Evolutionary conservation across 2,113 vertebrate genomes (phyloP).

Genomic region (Otocyon megalotis): DNA sequence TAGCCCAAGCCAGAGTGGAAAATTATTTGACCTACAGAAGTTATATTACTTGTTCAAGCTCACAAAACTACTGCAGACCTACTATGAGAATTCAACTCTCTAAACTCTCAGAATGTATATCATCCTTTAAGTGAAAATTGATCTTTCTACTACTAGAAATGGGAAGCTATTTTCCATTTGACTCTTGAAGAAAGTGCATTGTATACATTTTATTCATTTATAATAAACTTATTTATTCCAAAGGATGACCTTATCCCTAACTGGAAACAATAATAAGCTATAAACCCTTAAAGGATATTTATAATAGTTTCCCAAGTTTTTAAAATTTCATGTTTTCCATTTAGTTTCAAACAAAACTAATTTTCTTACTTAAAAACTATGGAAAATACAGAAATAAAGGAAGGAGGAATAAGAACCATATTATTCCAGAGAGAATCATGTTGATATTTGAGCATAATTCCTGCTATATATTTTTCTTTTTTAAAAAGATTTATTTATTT

Average conservation of each 20-base stretch:
- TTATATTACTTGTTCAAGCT: neutral
- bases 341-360: constrained; percentile 25
- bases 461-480: neutral
- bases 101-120: neutral
- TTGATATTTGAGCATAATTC: neutral
- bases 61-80: neutral
- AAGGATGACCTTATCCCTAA: neutral
- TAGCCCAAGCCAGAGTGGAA: neutral
- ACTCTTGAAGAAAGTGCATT: constrained; percentile 25
- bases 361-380: constrained; percentile 10
- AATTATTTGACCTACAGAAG: neutral
- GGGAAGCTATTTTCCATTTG: neutral
- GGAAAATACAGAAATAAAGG: neutral
- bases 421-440: constrained; percentile 19
- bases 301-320: neutral
- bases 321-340: constrained; percentile 17
- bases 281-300: neutral
- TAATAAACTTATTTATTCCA: constrained; percentile 8
- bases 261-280: neutral
- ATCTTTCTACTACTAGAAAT: neutral
- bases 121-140: neutral
- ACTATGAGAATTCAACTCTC: neutral
- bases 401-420: neutral
- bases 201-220: constrained; percentile 33
- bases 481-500: neutral